phyloP scores from a whole-genome alignment of 1,140 invertebrate species.

The Nylanderia fulva region DNA sequence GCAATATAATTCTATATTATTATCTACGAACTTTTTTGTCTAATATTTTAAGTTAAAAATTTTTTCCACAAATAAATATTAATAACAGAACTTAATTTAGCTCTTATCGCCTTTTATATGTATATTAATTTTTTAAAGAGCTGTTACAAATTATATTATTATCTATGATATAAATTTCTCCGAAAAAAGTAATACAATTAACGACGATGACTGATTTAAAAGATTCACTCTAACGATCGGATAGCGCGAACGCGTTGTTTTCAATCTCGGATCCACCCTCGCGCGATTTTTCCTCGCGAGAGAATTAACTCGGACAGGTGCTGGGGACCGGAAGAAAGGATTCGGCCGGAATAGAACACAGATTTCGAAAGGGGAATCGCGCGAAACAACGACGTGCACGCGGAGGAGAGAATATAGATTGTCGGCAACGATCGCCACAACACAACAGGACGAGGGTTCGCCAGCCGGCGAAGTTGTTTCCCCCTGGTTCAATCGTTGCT shows the following conservation, averaged over 20 bases:
- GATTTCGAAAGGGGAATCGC: constrained; percentile 63
- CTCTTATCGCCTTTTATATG: too few relatives aligned
- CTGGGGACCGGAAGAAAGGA: constrained; percentile 46
- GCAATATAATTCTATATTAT: background rate
- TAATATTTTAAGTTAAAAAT: too few relatives aligned
- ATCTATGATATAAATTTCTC: background rate
- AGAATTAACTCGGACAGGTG: constrained; percentile 50
- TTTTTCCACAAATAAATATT: too few relatives aligned
- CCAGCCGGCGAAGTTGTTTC: constrained; percentile 36
- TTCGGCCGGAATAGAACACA: constrained; percentile 39
- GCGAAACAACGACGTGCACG: constrained; percentile 2
- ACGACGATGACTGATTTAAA: background rate
- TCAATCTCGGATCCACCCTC: constrained; percentile 10
- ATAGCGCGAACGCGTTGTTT: too few relatives aligned
- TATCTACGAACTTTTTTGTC: too few relatives aligned
- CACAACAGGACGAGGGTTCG: constrained; percentile 30
- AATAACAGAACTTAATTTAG: too few relatives aligned
- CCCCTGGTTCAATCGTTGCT: constrained; percentile 49
- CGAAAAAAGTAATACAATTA: background rate
- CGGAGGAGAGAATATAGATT: constrained; percentile 65
- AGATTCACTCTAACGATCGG: constrained; percentile 51
- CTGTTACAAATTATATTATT: too few relatives aligned
- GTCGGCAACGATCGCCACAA: constrained; percentile 71
- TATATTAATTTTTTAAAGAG: too few relatives aligned
- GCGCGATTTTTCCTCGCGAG: constrained; percentile 42